Evolutionary conservation across 2,797 vertebrate genomes (phyloP), one percentile per base, ranked within the genome.

Genomic region (Enoplosus armatus): DNA sequence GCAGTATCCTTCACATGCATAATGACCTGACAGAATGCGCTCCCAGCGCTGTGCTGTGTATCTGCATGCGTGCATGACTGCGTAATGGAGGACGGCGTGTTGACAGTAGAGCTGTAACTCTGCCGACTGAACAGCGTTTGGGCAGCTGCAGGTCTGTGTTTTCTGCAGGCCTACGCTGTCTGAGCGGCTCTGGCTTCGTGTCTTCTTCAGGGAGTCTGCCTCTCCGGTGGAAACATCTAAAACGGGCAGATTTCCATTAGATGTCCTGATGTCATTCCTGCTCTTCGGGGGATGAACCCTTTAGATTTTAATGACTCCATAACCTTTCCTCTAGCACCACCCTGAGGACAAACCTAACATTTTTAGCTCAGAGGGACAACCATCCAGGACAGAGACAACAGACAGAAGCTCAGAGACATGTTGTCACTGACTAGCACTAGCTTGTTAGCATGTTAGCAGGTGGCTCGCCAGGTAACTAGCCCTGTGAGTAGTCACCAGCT

Each of bases 1-100:
- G 88, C 97, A 97, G 97, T 98, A 99, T 98, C 98, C 97, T 98
- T 11, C 14, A 14, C 75, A 65, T 27, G 68, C 64, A 69, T 65
- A 72, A 65, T 72, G 65, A 78, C 68, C 61, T 41, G 1, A n/a
- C 8, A 72, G 61, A 72, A 60, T 67, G 77, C 54, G 77, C 55
- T 61, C 62, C 2, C n/a, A 15, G 69, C 6, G 45, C 43, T 10
- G 39, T 22, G 18, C n/a, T 53, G 43, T 75, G 65, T 63, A 0
- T 43, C 9, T 47, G 61, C 39, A 33, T 15, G 24, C 51, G 24
- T 45, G 47, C 53, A 29, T 35, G 55, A 26, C 15, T 53, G 43
- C 26, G 8, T 11, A 14, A 20, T 20, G 2, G 53, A 50, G 31
- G n/a, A 4, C 29, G 31, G 29, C 11, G 31, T 33, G 31, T 41